Evolutionary conservation across 2,888 invertebrate genomes (phyloP), one percentile per base, ranked within the genome.

Genomic region (Lasioglossum zephyrum): DNA sequence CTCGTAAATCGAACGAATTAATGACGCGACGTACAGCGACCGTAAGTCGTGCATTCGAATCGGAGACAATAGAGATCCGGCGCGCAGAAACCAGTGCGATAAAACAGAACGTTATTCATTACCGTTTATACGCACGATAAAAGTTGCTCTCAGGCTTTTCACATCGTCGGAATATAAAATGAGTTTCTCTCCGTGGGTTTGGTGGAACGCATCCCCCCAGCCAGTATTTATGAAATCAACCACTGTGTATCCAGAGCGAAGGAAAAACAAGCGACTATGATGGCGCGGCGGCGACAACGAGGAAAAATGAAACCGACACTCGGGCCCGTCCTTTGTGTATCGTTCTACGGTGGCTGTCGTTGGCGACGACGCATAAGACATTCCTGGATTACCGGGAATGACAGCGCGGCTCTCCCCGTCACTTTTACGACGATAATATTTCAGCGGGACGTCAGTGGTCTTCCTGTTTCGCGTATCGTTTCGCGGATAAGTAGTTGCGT

Each of bases 351-450:
- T 63, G 79, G 75, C 79, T 82, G 79, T 89, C 87, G 77, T 87
- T 84, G 31, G 73, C 73, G 79, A 76, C 63, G 77, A 85, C 79
- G 82, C 85, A 76, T 77, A 81, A 88, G 87, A 89, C 88, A 87
- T 86, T 88, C 76, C 76, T 77, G 88, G 90, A 90, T 90, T 90
- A 90, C 85, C 73, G 53, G 36, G 66, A 86, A 74, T 77, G 82
- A 85, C 76, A 82, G 79, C 72, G 77, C 75, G 79, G 74, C 85
- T 82, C 84, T 81, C 63, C 74, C 84, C 77, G 86, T 86, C 87
- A 82, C 86, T 89, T 89, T 90, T 85, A 88, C 80, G 79, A 85
- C 84, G 85, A 90, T 89, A 90, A 90, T 90, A 90, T 90, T 89
- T 90, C 88, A 90, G 69, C 78, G 74, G 47, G 63, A 87, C 82